Evolutionary conservation across 2,888 invertebrate species (phyloP), one percentile per base, ranked within the genome.

Genomic region (Tachina fera): DNA sequence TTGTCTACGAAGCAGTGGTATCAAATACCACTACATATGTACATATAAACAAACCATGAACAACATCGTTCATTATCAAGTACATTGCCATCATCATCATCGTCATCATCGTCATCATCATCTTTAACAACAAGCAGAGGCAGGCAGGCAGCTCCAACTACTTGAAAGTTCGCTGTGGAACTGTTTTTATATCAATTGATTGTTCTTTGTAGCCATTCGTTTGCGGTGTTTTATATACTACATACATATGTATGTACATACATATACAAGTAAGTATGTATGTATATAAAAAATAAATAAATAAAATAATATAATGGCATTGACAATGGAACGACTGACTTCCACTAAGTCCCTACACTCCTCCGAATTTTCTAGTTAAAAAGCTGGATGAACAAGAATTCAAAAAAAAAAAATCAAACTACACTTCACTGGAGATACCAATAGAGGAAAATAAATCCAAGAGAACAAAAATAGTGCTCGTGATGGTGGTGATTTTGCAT

Each of bases 281-380:
- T 61, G 16, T 5, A 45, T 61, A 60, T 39, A 58, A 70, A 41
- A 45, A 41, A 49, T 39, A 31, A 58, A 58, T 31, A 58, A 5
- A 56, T 5, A 61, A 75, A 8, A 76, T 31, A 45, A 65, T 13
- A 63, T 63, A 56, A 49, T 77, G 72, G 51, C 84, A 84, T 80
- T 84, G 84, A 53, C 84, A 75, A 80, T 80, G 84, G 58, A 56
- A 74, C 74, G 41, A 78, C 63, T 72, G 72, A 74, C 67, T 74
- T 67, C 45, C 41, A 61, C 49, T 45, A 31, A n/a, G 41, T 56
- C 41, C 39, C 22, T 31, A 13, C 58, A 58, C 74, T 67, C 19
- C 56, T 58, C 47, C 19, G n/a, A 19, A 49, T 5, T 11, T 61
- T n/a, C 31, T 65, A 53, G 53, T 45, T 56, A 47, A 60, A 68